Conservation (phyloP, 2,113 vertebrate species). For the Microtus pennsylvanicus region DNA sequence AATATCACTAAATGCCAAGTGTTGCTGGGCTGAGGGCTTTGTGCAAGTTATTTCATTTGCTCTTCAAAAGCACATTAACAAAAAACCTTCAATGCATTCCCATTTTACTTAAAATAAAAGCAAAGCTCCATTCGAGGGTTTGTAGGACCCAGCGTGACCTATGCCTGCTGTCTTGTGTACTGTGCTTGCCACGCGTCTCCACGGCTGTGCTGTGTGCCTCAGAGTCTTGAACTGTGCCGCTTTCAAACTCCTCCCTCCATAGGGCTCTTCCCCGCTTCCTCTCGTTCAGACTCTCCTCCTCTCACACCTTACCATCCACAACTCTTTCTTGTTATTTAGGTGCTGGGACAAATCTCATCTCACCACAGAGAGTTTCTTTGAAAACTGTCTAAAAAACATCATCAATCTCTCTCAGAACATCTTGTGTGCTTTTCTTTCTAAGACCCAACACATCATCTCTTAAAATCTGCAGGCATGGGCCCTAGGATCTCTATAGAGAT, state of each 20-base stretch:
- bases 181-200: not conserved
- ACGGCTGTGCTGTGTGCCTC: fast-evolving
- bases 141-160: no score
- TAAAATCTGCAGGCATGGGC: not conserved
- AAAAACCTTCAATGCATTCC: not conserved
- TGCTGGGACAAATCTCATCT: not conserved
- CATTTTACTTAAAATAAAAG: not conserved
- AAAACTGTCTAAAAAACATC: not conserved
- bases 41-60: not conserved
- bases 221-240: not conserved
- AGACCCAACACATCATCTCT: not conserved
- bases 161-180: not conserved
- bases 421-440: not conserved
- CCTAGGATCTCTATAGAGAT: not conserved
- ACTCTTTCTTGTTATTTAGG: not conserved
- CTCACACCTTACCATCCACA: not conserved
- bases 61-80: not conserved
- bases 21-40: not conserved
- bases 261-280: not conserved
- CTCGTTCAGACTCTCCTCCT: not conserved
- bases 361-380: not conserved
- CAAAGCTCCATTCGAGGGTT: not conserved
- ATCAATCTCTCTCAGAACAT: not conserved
- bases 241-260: not conserved
- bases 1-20: fast-evolving